Conservation (phyloP, 2,888 invertebrate species). For the Iselma pallidipennis region DNA sequence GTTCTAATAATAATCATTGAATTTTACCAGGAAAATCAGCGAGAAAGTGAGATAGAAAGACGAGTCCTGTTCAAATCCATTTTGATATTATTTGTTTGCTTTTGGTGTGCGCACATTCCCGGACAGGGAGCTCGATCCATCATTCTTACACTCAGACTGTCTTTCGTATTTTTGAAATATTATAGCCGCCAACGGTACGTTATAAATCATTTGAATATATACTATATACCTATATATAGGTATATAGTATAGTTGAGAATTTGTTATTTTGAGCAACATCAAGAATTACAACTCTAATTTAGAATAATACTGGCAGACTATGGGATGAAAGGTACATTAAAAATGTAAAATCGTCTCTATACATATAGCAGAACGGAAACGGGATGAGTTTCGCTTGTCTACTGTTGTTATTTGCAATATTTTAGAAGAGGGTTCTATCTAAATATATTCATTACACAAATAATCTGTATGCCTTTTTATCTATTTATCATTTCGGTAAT, state of each 20-base stretch:
- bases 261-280: constrained; percentile 11
- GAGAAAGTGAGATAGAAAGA: neutral
- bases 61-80: constrained; percentile 26
- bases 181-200: constrained; percentile 13
- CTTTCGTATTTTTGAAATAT: constrained; percentile 26
- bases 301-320: no score
- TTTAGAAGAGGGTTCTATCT: no score
- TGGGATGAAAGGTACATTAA: no score
- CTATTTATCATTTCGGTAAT: no score
- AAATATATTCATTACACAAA: no score
- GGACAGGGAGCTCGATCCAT: constrained; percentile 18
- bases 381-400: no score
- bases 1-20: constrained; percentile 32
- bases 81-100: constrained; percentile 28
- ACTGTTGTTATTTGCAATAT: no score
- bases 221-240: neutral
- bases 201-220: constrained; percentile 25
- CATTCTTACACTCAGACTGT: constrained; percentile 27
- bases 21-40: constrained; percentile 13
- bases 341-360: no score
- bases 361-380: no score
- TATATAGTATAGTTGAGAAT: neutral
- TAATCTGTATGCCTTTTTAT: no score
- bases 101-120: constrained; percentile 15
- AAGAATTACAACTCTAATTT: constrained; percentile 12